phyloP scores from a whole-genome alignment of 2,888 invertebrate genomes.

The Chrysodeixis includens region DNA sequence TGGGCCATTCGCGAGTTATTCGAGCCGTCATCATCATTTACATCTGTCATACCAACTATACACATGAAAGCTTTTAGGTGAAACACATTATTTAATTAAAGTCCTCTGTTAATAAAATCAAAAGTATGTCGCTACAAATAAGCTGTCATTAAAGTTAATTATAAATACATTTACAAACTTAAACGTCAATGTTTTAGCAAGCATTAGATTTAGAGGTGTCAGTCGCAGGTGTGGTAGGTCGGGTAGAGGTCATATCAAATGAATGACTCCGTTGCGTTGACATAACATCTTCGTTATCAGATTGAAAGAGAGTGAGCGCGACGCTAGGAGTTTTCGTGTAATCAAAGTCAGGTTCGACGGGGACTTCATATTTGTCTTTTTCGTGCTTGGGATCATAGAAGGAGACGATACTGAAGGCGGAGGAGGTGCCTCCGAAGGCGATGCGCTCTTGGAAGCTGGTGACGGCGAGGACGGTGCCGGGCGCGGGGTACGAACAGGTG shows the following conservation, averaged over 20 bases:
- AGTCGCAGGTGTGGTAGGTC: neutral
- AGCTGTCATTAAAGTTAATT: slow-evolving; percentile 27
- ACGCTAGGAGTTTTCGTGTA: slow-evolving; percentile 42
- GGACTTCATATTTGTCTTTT: slow-evolving; percentile 62
- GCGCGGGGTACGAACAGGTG: slow-evolving; percentile 79
- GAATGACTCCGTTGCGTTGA: slow-evolving; percentile 14
- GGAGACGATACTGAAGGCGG: slow-evolving; percentile 77
- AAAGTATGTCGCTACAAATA: slow-evolving; percentile 14
- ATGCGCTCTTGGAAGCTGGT: slow-evolving; percentile 79
- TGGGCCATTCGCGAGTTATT: slow-evolving; percentile 76
- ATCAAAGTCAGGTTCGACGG: slow-evolving; percentile 53
- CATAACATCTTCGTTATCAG: slow-evolving; percentile 25
- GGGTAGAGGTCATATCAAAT: neutral
- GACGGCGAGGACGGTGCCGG: slow-evolving; percentile 76
- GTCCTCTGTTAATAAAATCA: slow-evolving; percentile 22
- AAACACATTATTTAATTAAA: slow-evolving; percentile 32
- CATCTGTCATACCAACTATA: slow-evolving; percentile 61
- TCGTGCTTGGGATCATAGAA: slow-evolving; percentile 85
- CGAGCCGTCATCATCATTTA: slow-evolving; percentile 70
- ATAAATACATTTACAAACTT: slow-evolving; percentile 24
- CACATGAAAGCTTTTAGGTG: slow-evolving; percentile 51
- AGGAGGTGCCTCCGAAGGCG: slow-evolving; percentile 82
- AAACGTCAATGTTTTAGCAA: neutral
- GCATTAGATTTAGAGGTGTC: neutral
- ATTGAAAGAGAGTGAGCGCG: slow-evolving; percentile 39